These are phyloP conservation scores for Bubo scandiacus DNA, from an alignment of 2,113 vertebrate genomes.

Conservation along the genomic window DNA sequence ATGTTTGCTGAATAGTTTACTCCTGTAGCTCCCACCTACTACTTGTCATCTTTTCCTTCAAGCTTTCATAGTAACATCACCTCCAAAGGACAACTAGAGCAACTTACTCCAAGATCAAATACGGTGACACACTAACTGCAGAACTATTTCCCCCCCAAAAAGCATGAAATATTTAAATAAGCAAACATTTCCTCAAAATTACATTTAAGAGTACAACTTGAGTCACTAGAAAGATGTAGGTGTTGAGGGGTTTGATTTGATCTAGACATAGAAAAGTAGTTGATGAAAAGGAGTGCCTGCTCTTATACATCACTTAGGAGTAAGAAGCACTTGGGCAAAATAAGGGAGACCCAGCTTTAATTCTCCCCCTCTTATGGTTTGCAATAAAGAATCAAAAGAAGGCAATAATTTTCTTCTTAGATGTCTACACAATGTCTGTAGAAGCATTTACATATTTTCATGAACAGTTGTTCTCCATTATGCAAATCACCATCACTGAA, in stretches of 20 bases:
- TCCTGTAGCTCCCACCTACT: not conserved
- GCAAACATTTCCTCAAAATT: not conserved
- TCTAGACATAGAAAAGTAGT: not conserved
- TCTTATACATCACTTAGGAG: too few relatives aligned
- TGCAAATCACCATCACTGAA: not conserved
- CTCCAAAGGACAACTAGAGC: not conserved
- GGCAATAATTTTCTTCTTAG: not conserved
- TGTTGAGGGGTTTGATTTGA: not conserved
- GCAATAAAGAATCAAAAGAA: not conserved
- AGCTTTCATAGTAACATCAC: not conserved
- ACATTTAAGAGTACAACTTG: not conserved
- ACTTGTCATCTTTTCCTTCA: not conserved
- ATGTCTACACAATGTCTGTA: not conserved
- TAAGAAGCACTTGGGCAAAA: not conserved
- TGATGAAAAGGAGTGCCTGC: not conserved
- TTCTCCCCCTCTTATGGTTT: not conserved
- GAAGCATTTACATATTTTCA: not conserved
- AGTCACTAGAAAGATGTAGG: not conserved
- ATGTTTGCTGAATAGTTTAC: not conserved
- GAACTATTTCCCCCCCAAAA: not conserved
- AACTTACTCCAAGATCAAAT: not conserved
- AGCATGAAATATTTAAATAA: not conserved
- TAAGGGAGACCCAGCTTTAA: not conserved
- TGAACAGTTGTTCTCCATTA: not conserved
- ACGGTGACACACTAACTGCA: not conserved